Evolutionary conservation across 2,113 vertebrate species (phyloP), one percentile per base, ranked within the genome.

Genomic region (Saccopteryx leptura): DNA sequence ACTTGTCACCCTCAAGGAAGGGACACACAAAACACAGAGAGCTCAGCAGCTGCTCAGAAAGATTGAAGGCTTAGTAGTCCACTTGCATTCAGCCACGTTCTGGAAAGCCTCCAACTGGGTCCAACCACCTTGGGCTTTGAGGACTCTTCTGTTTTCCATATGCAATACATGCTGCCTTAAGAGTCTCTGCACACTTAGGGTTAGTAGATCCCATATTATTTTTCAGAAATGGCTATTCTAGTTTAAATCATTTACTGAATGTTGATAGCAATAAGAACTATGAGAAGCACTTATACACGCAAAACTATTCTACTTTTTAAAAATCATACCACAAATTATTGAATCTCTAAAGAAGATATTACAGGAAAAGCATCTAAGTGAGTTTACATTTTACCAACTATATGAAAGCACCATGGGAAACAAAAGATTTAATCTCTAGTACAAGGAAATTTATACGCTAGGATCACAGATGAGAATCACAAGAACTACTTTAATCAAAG

Each of bases 1-100:
- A 88, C 94, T 97, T 91, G 91, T 97, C 96, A 97, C 71, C 95
- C 97, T 94, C 61, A 97, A 98, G 94, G 98, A 98, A 98, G 54
- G 92, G 79, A 96, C 68, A 97, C 96, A 76, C 23, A 5, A 97
- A 96, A 95, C 60, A 96, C 50, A 95, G 92, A 63, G 95, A 97
- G 65, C 93, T 90, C 56, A 95, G 91, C 87, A 98, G 97, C 96
- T 98, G 96, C 93, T 98, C 71, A 81, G 24, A 97, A 97, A 96
- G 83, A 93, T 7, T 28, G 87, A 90, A 69, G 50, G 88, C 78
- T 97, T 94, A 95, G 93, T 82, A 96, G 66, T n/a, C 88, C 63
- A 1, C 60, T 72, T 74, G 52, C 71, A 65, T 80, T 93, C 66
- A 66, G 26, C 93, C 79, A 82, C 24, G 7, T 65, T 63, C 54